Percentiles rank a stretch among this genome's conserved stretches.
phyloP scores from a whole-genome alignment of 2,888 invertebrate species.

The Conus canariensis region DNA sequence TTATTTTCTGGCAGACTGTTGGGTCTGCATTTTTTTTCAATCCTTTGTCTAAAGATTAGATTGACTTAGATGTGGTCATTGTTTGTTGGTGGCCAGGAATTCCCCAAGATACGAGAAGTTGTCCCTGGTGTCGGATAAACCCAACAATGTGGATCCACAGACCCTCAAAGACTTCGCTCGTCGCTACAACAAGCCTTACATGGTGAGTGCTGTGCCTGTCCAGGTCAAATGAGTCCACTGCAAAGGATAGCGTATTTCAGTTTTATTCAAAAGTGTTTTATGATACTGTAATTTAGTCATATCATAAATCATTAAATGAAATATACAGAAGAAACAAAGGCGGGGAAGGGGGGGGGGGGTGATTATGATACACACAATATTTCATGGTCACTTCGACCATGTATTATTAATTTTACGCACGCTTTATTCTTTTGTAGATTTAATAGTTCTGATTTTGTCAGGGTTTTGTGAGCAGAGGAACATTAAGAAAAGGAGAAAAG shows the following conservation, averaged over 20 bases:
- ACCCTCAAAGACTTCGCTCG: conserved; percentile 53
- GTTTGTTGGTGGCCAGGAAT: conserved; percentile 21
- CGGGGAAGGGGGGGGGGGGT: too few species aligned
- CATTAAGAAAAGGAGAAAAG: background rate
- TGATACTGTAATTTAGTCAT: too few species aligned
- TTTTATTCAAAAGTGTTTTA: too few species aligned
- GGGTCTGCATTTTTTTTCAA: background rate
- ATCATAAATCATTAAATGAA: too few species aligned
- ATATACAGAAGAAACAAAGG: background rate
- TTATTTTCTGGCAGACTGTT: background rate
- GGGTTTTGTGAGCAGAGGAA: too few species aligned
- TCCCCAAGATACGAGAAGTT: conserved; percentile 49
- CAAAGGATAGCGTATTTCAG: too few species aligned
- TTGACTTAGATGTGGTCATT: background rate
- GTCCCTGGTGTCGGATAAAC: conserved; percentile 63
- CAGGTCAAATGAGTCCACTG: too few species aligned
- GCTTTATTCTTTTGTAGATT: too few species aligned
- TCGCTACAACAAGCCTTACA: conserved; percentile 48
- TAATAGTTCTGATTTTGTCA: too few species aligned
- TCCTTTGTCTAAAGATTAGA: background rate
- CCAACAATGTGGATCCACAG: conserved; percentile 65
- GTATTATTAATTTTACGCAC: too few species aligned
- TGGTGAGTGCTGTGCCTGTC: conserved; percentile 37
- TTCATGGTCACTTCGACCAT: too few species aligned
- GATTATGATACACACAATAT: too few species aligned